Evolutionary conservation across 1,140 invertebrate genomes (phyloP).

Genomic region (Oryctes rhinoceros): DNA sequence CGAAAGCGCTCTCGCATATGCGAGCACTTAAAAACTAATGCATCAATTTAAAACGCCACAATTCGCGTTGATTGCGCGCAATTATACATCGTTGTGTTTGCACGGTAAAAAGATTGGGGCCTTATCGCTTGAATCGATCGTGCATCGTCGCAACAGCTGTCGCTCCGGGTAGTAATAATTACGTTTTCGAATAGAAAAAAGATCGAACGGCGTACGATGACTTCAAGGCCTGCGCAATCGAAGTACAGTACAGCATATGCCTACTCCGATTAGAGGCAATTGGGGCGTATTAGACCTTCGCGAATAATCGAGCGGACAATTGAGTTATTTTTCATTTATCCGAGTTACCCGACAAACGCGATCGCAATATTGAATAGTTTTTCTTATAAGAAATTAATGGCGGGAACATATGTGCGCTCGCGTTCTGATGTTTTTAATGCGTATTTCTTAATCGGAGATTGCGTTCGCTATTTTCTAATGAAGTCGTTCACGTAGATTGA

Average conservation of each 20-base stretch:
- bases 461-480: conserved; percentile 24
- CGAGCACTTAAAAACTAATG: not conserved
- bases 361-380: not conserved
- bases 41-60: conserved; percentile 13
- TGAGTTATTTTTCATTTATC: not conserved
- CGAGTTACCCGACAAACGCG: not conserved
- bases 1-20: not conserved
- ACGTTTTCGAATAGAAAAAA: not conserved
- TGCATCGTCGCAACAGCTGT: not conserved
- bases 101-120: conserved; percentile 1
- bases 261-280: not conserved
- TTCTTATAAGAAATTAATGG: not conserved
- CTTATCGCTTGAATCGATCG: not conserved
- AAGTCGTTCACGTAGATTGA: conserved; percentile 25
- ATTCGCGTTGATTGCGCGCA: not conserved
- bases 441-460: conserved; percentile 6
- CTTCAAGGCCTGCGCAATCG: not conserved
- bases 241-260: not conserved
- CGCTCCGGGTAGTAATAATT: not conserved
- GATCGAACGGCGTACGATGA: not conserved
- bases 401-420: not conserved
- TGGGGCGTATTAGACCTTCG: conserved; percentile 15
- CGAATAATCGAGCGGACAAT: not conserved
- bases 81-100: conserved; percentile 22
- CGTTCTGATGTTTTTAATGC: not conserved